Base-by-base conservation (phyloP, 2,888 invertebrate species). In the Pyrgus malvae region DNA sequence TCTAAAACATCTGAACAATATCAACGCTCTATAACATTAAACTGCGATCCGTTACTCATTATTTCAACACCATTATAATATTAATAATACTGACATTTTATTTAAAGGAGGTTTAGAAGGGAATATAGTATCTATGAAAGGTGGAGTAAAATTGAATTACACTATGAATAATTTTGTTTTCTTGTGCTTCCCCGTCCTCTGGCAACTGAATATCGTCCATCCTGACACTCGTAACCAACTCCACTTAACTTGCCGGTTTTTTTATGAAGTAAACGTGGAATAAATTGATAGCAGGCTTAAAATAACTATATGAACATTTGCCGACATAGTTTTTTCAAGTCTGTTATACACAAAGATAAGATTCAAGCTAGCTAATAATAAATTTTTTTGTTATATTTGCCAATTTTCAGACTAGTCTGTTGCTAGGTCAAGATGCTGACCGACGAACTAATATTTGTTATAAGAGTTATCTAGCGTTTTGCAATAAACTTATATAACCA, bases 111-210 rank as follows among this genome's bases (percentile, higher is more conserved):
- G 54, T 41, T 48, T 57, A 51, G 54, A 59, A 59, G 57, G 61
- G 60, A 65, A 66, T 68, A 63, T 64, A 62, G 55, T 49, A 49
- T 56, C 49, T 59, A 60, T 51, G 66, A 65, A 73, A 67, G 70
- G 63, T 62, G 74, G 77, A 81, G 78, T 82, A 80, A 80, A 80
- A 67, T 68, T 69, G 74, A 69, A 66, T 74, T 77, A 73, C 68
- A 72, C 62, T 72, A 67, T 65, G 72, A 70, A 70, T 69, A 68
- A 40, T 11, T 12, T 53, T 53, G 25, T 48, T 74, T 68, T 68
- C 71, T 70, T 21, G 38, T 83, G 87, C 87, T 88, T 88, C 88
- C 89, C 82, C 87, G 87, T 87, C 86, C 72, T 68, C 80, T 72
- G 75, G 78, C 83, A 79, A 81, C 79, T 78, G 70, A 49, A 78